phyloP scores from a whole-genome alignment of 2,113 vertebrate genomes.

The Malurus alboscapulatus region DNA sequence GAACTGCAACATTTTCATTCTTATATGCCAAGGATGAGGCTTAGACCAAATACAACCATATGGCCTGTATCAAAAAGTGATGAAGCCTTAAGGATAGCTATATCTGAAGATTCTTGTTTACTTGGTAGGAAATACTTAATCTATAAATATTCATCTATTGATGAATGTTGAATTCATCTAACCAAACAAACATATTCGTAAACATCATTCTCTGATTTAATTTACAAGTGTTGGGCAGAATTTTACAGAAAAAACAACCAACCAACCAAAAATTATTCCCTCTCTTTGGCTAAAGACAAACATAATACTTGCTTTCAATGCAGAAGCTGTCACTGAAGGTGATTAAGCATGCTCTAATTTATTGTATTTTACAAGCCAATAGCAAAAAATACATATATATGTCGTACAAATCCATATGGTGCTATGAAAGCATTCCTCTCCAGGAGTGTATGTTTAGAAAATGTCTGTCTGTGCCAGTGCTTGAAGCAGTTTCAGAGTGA shows the following conservation, averaged over 20 bases:
- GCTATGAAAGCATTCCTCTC: background rate
- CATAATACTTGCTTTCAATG: background rate
- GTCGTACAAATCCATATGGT: slow-evolving; percentile 16
- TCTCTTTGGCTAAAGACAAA: background rate
- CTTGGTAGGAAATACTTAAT: background rate
- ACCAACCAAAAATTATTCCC: background rate
- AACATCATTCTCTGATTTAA: background rate
- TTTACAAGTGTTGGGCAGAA: background rate
- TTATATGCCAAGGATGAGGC: background rate
- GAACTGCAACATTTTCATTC: background rate
- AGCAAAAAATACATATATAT: background rate
- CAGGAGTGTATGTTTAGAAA: slow-evolving; percentile 12
- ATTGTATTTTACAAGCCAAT: slow-evolving; percentile 10
- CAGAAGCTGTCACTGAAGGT: background rate
- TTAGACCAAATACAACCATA: background rate
- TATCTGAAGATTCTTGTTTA: background rate
- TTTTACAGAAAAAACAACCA: background rate
- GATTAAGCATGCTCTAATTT: background rate
- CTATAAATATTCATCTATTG: background rate
- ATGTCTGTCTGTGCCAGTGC: slow-evolving; percentile 6
- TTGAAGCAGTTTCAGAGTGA: slow-evolving; percentile 28
- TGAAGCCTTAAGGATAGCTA: background rate
- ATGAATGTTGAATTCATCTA: background rate
- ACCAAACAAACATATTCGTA: background rate
- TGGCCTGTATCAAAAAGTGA: background rate